phyloP scores from a whole-genome alignment of 2,797 vertebrate species.

The Remorina albescens region DNA sequence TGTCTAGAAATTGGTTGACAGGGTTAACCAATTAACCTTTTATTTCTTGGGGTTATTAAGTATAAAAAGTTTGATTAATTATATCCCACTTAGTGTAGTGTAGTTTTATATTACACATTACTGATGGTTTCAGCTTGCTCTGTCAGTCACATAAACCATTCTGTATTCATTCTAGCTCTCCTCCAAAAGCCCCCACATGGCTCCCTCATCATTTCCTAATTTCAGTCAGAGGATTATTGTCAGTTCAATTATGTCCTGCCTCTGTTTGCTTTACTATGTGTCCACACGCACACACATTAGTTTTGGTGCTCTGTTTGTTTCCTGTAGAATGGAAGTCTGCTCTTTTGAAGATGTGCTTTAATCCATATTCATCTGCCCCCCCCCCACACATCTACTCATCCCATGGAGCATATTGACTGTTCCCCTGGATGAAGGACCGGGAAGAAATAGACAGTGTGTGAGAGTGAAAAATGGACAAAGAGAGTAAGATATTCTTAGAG shows the following conservation, averaged over 20 bases:
- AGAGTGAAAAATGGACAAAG: slow-evolving; percentile 41
- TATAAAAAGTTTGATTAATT: not conserved
- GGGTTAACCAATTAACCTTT: too few species aligned
- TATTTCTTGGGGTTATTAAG: not conserved
- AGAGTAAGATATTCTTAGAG: slow-evolving; percentile 36
- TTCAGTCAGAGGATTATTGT: slow-evolving; percentile 59
- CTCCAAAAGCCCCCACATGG: slow-evolving; percentile 15
- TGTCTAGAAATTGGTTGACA: too few species aligned
- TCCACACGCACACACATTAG: slow-evolving; percentile 34
- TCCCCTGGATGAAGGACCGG: slow-evolving; percentile 55
- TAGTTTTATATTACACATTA: not conserved
- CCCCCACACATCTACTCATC: slow-evolving; percentile 39
- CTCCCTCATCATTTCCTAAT: slow-evolving; percentile 37
- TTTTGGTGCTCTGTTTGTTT: slow-evolving; percentile 56
- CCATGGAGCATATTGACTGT: slow-evolving; percentile 42
- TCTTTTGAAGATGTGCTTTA: slow-evolving; percentile 75
- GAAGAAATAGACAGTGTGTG: slow-evolving; percentile 27
- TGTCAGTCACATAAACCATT: slow-evolving; percentile 13
- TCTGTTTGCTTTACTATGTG: slow-evolving; percentile 52
- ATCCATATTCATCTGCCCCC: slow-evolving; percentile 43
- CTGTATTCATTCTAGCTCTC: not conserved
- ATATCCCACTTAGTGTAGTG: not conserved
- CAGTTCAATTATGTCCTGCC: slow-evolving; percentile 56
- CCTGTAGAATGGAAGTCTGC: slow-evolving; percentile 56
- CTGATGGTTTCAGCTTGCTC: not conserved